Conservation (phyloP, 2,113 vertebrate species). For the Dinomys branickii region DNA sequence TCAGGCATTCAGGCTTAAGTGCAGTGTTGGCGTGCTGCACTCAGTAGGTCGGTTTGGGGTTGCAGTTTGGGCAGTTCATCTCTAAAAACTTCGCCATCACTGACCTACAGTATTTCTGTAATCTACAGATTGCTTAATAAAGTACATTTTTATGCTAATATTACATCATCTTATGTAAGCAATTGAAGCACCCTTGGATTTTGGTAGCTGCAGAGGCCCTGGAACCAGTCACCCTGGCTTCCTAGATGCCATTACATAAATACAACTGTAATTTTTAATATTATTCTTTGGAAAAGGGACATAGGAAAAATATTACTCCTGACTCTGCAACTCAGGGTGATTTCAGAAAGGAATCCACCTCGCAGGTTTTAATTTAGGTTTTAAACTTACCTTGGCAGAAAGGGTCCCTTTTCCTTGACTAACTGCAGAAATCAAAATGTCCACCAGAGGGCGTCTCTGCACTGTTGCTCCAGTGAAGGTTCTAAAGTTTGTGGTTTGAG, state of each 20-base stretch:
- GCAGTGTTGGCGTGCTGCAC: not conserved
- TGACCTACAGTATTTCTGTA: not conserved
- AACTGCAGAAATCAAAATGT: not conserved
- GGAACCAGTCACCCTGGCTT: not conserved
- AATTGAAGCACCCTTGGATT: not conserved
- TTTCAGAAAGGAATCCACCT: not conserved
- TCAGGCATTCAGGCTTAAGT: not conserved
- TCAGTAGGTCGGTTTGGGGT: not conserved
- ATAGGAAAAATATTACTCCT: not conserved
- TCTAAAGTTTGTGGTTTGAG: not conserved
- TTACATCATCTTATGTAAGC: not conserved
- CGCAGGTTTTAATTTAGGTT: not conserved
- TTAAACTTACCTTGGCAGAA: not conserved
- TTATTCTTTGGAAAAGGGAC: not conserved
- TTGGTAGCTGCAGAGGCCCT: not conserved
- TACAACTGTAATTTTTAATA: not conserved
- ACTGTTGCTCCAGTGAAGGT: not conserved
- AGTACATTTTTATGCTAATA: not conserved
- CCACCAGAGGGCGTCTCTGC: constrained; percentile 34
- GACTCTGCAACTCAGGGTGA: not conserved
- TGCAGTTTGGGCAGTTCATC: not conserved
- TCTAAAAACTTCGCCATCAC: not conserved
- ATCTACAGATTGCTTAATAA: not conserved
- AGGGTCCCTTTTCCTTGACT: not conserved
- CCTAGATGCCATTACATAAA: not conserved